Percentiles rank a stretch among this genome's conserved stretches.
Evolutionary conservation across 2,888 invertebrate genomes (phyloP).

Genomic region (Drosophila basisetae): DNA sequence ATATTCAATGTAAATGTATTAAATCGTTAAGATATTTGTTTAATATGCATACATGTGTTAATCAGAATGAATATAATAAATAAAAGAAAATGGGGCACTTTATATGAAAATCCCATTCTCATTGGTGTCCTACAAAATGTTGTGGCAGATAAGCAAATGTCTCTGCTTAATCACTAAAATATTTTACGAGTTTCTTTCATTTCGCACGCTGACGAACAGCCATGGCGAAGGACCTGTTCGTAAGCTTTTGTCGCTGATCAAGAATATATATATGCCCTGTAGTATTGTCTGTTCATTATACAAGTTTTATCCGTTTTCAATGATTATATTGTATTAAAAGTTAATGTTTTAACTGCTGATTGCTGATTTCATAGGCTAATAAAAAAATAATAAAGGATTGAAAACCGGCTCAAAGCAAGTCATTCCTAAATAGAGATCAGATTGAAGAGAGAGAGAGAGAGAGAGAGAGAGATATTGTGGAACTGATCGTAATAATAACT

Average conservation of each 20-base stretch:
- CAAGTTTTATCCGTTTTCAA: not conserved
- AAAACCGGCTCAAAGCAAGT: not conserved
- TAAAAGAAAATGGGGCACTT: not conserved
- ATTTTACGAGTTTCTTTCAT: not conserved
- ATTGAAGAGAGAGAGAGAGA: not conserved
- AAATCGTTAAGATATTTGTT: not conserved
- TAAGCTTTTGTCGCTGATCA: not conserved
- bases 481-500: constrained; percentile 37
- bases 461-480: constrained; percentile 11
- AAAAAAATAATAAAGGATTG: constrained; percentile 18
- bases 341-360: not conserved
- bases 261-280: not conserved
- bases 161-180: not conserved
- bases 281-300: not conserved
- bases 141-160: not conserved
- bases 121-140: not conserved
- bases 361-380: not conserved
- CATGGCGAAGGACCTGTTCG: not conserved
- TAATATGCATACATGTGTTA: no score
- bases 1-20: not conserved
- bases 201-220: not conserved
- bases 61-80: not conserved
- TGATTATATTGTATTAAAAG: not conserved
- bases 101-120: not conserved
- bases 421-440: not conserved